phyloP scores from a whole-genome alignment of 1,140 invertebrate species.

The Acromyrmex charruanus region DNA sequence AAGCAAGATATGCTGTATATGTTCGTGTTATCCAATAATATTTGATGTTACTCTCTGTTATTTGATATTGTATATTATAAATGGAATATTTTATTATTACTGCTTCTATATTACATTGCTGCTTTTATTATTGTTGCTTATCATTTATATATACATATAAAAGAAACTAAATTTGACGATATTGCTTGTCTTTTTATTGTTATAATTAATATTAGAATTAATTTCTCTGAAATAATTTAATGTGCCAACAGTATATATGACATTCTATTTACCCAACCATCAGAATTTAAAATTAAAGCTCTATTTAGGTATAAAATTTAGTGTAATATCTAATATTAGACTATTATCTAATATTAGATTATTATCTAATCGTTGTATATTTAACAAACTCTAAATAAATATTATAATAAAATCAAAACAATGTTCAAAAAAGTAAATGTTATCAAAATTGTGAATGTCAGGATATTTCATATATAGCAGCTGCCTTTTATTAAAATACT shows the following conservation, averaged over 20 bases:
- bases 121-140: slow-evolving; percentile 7
- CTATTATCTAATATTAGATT: no score
- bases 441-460: slow-evolving; percentile 11
- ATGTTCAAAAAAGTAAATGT: slow-evolving; percentile 36
- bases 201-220: slow-evolving; percentile 20
- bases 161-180: background rate
- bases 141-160: background rate
- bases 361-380: background rate
- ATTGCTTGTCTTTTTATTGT: slow-evolving; percentile 19
- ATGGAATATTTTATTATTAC: background rate
- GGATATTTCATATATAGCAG: background rate
- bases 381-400: background rate
- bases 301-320: slow-evolving; percentile 9
- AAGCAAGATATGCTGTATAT: background rate
- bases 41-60: slow-evolving; percentile 16
- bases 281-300: background rate
- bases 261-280: background rate
- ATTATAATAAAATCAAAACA: background rate
- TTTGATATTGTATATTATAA: slow-evolving; percentile 13
- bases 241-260: slow-evolving; percentile 31
- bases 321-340: background rate
- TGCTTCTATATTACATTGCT: slow-evolving; percentile 20
- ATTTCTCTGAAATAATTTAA: slow-evolving; percentile 46
- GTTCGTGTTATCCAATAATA: background rate
- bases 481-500: slow-evolving; percentile 26